Percentiles rank a stretch among this genome's conserved stretches.
Conservation (phyloP, 2,113 vertebrate genomes). For the Apaloderma vittatum region DNA sequence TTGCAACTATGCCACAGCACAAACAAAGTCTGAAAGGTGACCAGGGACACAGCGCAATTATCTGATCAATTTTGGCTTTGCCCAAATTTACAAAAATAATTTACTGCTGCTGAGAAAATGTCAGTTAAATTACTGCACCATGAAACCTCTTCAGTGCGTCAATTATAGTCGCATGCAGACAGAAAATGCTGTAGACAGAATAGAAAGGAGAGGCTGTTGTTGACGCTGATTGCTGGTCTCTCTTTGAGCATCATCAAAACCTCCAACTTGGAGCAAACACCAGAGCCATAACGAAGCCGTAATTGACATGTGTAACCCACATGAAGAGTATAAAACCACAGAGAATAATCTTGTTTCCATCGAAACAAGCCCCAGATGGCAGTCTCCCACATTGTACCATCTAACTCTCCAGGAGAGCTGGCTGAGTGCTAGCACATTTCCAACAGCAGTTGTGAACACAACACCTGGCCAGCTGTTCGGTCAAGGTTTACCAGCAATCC, state of each 20-base stretch:
- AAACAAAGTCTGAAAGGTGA: not conserved
- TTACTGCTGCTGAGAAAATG: not conserved
- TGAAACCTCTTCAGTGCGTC: not conserved
- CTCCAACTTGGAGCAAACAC: not conserved
- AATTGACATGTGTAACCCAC: not conserved
- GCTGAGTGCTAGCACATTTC: not conserved
- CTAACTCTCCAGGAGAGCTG: not conserved
- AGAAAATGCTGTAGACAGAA: not conserved
- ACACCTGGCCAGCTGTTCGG: not conserved
- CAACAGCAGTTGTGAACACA: not conserved
- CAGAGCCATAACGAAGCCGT: not conserved
- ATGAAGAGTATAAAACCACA: not conserved
- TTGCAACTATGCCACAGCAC: not conserved
- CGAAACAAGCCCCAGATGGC: not conserved
- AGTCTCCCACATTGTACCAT: not conserved
- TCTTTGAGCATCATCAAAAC: not conserved
- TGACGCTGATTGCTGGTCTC: not conserved
- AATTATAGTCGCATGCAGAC: accelerated
- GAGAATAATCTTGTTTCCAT: not conserved
- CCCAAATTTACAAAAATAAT: not conserved
- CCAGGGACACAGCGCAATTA: not conserved
- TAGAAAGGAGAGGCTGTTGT: not conserved
- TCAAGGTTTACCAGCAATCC: not conserved
- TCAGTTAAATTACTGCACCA: not conserved
- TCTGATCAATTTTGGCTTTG: not conserved